These are phyloP conservation scores for Pseudopipra pipra DNA, from an alignment of 2,113 vertebrate genomes.

Conservation along the genomic window DNA sequence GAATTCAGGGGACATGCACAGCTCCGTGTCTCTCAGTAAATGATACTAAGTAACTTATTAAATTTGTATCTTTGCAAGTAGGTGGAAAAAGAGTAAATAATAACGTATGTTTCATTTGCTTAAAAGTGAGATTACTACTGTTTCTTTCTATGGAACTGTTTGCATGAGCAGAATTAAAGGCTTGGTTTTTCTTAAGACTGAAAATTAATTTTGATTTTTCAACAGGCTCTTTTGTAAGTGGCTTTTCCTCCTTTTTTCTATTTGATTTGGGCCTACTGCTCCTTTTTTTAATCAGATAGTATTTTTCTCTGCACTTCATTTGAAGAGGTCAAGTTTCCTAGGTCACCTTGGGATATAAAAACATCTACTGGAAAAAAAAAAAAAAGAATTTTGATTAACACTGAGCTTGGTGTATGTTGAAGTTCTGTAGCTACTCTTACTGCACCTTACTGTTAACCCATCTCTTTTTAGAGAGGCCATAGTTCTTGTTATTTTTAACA, in stretches of 20 bases:
- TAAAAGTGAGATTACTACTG: background rate
- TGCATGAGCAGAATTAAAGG: background rate
- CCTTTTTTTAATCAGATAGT: background rate
- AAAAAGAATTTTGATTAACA: background rate
- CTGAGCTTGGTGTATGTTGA: background rate
- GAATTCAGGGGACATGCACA: background rate
- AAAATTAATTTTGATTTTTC: constrained; percentile 2
- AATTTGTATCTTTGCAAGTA: background rate
- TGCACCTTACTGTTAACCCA: background rate
- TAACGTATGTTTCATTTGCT: background rate
- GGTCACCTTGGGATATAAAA: constrained; percentile 32
- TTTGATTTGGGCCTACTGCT: background rate
- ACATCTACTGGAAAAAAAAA: too few species aligned
- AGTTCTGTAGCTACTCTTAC: background rate
- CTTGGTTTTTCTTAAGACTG: background rate
- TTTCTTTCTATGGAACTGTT: background rate
- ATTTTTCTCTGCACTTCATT: background rate
- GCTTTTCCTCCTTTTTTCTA: background rate
- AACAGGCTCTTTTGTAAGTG: background rate
- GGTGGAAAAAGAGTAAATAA: background rate
- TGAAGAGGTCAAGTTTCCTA: constrained; percentile 31
- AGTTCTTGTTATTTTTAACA: background rate
- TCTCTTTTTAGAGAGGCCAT: background rate
- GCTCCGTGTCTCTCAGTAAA: background rate
- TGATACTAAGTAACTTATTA: background rate